Evolutionary conservation across 2,113 vertebrate genomes (phyloP).

Genomic region (Archocentrus centrarchus): DNA sequence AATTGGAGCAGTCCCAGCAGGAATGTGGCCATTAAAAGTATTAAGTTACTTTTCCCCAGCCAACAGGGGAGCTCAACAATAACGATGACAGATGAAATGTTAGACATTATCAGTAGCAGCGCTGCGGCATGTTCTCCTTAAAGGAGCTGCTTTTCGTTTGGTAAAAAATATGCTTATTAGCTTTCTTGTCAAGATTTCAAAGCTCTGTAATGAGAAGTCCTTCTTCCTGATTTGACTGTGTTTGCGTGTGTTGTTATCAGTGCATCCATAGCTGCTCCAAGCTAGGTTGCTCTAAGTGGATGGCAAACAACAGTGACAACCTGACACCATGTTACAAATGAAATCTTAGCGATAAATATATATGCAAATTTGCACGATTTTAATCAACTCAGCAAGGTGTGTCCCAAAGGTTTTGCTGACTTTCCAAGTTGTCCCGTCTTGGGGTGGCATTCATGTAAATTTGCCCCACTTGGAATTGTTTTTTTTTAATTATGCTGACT

Average conservation of each 20-base stretch:
- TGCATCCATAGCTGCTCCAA: background rate
- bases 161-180: background rate
- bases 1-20: slow-evolving; percentile 29
- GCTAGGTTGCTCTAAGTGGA: background rate
- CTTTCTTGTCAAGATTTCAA: background rate
- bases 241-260: background rate
- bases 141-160: background rate
- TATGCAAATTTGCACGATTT: background rate
- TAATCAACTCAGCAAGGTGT: background rate
- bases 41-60: slow-evolving; percentile 31
- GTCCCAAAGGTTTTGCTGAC: background rate
- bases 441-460: background rate
- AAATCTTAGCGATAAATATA: background rate
- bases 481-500: background rate
- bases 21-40: slow-evolving; percentile 12
- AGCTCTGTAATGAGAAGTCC: background rate
- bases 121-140: background rate
- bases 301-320: background rate
- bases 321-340: background rate
- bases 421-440: background rate
- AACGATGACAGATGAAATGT: slow-evolving; percentile 7
- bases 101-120: background rate
- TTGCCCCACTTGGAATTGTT: background rate
- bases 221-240: too few relatives aligned
- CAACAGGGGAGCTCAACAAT: background rate